Evolutionary conservation across 2,888 invertebrate species (phyloP), one percentile per base, ranked within the genome.

Genomic region (Apeira syringaria): DNA sequence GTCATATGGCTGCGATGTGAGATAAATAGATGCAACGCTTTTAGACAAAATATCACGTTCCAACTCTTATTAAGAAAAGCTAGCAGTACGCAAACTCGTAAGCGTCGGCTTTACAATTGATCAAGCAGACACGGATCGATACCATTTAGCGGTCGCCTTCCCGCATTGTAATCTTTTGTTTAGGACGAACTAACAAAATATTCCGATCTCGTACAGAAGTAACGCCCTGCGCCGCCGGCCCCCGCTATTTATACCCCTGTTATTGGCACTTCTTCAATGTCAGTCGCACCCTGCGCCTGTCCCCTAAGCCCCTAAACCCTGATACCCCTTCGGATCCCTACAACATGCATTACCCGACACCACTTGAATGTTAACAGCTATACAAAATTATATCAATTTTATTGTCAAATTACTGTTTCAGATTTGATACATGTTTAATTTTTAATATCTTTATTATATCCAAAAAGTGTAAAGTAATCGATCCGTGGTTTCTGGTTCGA

Each of bases 181-280:
- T 83, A 84, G 82, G 75, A 73, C 62, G 71, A 68, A 64, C 70
- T 70, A 72, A 80, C 84, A 85, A 85, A 86, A 85, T 89, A 90
- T 90, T 90, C 90, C 68, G 84, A 79, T 87, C 88, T 88, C 90
- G 90, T 90, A 79, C 76, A 73, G 64, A 74, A 77, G 84, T 86
- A 85, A 88, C 86, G 86, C 84, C 88, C 85, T 82, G 74, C 65
- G 72, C 69, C 70, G 70, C 68, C 78, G 80, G 79, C 84, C 87
- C 84, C 79, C 69, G 74, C 88, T 86, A 86, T 88, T 90, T 90
- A 88, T 90, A 85, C 89, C 87, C 78, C 84, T 74, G 86, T 90
- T 90, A 90, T 90, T 89, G 90, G 85, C 90, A 90, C 90, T 90
- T 89, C 90, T 90, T 90, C 90, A 90, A 87, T 90, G 90, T 90